Percentiles rank a stretch among this genome's conserved stretches.
These are phyloP conservation scores for Daphoenositta chrysoptera DNA, from an alignment of 2,113 vertebrate species.

Conservation along the genomic window DNA sequence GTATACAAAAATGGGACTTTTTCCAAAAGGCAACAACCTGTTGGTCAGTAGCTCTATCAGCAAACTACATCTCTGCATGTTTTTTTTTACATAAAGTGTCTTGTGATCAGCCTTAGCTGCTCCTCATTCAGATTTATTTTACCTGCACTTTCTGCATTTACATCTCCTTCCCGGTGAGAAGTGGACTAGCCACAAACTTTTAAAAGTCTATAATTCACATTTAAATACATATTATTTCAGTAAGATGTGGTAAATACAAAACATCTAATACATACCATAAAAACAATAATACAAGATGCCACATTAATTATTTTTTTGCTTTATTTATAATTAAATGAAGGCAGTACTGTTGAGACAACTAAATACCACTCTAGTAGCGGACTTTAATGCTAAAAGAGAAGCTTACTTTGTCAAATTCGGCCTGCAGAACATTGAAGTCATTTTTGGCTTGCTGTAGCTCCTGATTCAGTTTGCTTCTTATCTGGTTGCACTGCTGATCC, in stretches of 20 bases:
- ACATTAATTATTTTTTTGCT: background rate
- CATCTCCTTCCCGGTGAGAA: background rate
- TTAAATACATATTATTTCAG: background rate
- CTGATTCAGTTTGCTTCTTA: constrained; percentile 78
- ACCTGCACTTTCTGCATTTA: background rate
- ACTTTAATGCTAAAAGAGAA: background rate
- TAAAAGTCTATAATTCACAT: background rate
- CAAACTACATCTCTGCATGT: background rate
- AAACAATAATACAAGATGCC: background rate
- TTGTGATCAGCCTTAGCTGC: background rate
- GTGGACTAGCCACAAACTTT: background rate
- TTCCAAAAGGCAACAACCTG: background rate
- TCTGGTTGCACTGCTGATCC: constrained; percentile 80
- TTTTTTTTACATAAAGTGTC: background rate
- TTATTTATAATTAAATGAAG: background rate
- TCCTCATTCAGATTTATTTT: background rate
- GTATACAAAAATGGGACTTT: background rate
- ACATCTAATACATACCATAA: background rate
- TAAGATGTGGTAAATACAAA: background rate
- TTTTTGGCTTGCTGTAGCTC: constrained; percentile 87
- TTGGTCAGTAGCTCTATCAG: background rate
- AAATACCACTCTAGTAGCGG: background rate
- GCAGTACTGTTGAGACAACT: background rate
- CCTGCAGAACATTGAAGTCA: constrained; percentile 68
- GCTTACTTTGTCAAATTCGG: constrained; percentile 84